Evolutionary conservation across 2,888 invertebrate genomes (phyloP), one percentile per base, ranked within the genome.

Genomic region (Cerceris ruficornis): DNA sequence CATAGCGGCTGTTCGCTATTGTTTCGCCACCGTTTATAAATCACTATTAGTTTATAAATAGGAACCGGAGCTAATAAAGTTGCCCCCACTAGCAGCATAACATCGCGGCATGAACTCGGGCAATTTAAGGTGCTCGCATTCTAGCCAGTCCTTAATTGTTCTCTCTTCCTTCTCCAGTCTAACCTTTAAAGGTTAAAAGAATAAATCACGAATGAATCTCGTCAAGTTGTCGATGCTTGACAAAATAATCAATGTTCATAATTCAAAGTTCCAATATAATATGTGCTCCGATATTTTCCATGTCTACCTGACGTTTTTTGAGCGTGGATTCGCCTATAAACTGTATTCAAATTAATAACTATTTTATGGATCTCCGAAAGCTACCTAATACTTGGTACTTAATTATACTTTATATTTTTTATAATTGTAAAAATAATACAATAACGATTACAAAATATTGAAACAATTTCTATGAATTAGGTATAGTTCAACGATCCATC

Each of bases 31-130:
- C 88, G 87, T 90, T 90, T 90, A 91, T 91, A 91, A 90, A 91
- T 90, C 90, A 91, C 88, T 88, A 91, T 91, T 90, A 91, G 89
- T 90, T 89, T 88, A 89, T 90, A 88, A 89, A 88, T 88, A 89
- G 86, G 80, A 75, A 75, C 65, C 60, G 78, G 75, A 67, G 80
- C 78, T 87, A 87, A 88, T 87, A 87, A 87, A 88, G 84, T 82
- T 71, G 28, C 49, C 42, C 46, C 75, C 58, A 64, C 58, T 61
- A 49, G 42, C 52, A 50, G 54, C 39, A 17, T 62, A 62, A 68
- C 69, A 74, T 77, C 79, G 61, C 46, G 66, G 42, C 65, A 61
- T 62, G 75, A 73, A 62, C 77, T 59, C 17, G 28, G 64, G 58
- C 75, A 77, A 84, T 83, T 80, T 83, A 81, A 81, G 72, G 72